phyloP scores from a whole-genome alignment of 2,797 vertebrate genomes.

The Alauda arvensis region DNA sequence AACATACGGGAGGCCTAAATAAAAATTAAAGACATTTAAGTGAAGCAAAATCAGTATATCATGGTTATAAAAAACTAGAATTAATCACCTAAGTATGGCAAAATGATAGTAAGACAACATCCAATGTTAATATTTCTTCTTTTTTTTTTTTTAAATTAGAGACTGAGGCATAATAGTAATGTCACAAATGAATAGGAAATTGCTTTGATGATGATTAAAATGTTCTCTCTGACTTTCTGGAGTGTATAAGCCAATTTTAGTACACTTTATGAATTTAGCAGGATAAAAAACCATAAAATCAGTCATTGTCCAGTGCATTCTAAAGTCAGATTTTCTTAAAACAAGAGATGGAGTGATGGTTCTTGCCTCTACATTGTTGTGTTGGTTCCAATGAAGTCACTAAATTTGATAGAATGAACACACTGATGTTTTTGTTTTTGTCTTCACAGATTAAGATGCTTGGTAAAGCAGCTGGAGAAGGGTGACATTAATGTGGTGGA shows the following conservation, averaged over 20 bases:
- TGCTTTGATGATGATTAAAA: background rate
- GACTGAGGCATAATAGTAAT: background rate
- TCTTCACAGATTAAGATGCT: constrained; percentile 84
- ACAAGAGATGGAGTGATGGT: background rate
- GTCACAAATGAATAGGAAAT: background rate
- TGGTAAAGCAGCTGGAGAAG: constrained; percentile 92
- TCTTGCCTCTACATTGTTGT: background rate
- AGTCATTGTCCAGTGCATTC: background rate
- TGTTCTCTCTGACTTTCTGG: background rate
- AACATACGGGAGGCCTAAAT: background rate
- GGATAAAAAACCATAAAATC: background rate
- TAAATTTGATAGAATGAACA: background rate
- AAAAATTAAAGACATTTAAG: background rate
- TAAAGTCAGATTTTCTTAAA: background rate
- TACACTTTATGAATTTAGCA: background rate
- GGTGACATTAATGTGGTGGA: constrained; percentile 90
- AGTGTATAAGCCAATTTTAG: background rate
- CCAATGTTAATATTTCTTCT: background rate
- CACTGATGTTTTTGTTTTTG: background rate
- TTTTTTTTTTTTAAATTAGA: background rate
- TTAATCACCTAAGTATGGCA: background rate
- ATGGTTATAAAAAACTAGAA: background rate
- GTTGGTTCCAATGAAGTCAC: background rate
- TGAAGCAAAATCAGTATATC: background rate
- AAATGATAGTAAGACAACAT: background rate